Evolutionary conservation across 2,888 invertebrate species (phyloP), one percentile per base, ranked within the genome.

Genomic region (Suillia variegata): DNA sequence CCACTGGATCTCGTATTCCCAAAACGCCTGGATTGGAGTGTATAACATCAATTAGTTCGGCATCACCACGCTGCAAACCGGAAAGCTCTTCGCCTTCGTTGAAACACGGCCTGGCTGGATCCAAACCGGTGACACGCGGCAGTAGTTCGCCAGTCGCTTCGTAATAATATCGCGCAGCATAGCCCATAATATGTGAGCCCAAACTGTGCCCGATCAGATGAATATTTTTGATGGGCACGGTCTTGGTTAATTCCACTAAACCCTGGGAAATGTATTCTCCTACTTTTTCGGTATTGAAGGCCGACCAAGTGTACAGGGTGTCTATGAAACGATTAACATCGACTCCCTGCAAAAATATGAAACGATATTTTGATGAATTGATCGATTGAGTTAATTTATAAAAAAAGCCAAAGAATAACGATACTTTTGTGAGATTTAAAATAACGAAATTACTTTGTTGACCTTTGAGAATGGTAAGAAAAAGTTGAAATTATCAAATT

Each of bases 71-170:
- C 21, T 69, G 58, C 10, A 79, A 33, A 1, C 77, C 77, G 0
- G 67, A 59, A n/a, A 77, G 58, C 4, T 58, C 56, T 55, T 73
- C 66, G 33, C 73, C 76, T 47, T 73, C 71, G 56, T 76, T 72
- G 60, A 79, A 80, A 47, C 79, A 81, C 1, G 77, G 77, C 58
- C 72, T 76, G 0, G 80, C 81, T 2, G 81, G 80, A 71, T 81
- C 81, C 38, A 81, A 60, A 1, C 79, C 81, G 1, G 80, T 80
- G 6, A 81, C 66, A 1, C 77, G 75, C 13, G 69, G 63, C 31
- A 81, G 53, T 26, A 56, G 18, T 63, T 70, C 73, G 1, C 64
- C 67, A 1, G 78, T 74, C 2, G 66, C 12, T 1, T 62, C 13
- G 18, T 60, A 60, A 54, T 72, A 81, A 42, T 70, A 51, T 18